A percentile compares a stretch with the other conserved stretches of the same genome.
These are phyloP conservation scores for Latrodectus geometricus DNA, from an alignment of 1,140 invertebrate genomes.

Conservation along the genomic window DNA sequence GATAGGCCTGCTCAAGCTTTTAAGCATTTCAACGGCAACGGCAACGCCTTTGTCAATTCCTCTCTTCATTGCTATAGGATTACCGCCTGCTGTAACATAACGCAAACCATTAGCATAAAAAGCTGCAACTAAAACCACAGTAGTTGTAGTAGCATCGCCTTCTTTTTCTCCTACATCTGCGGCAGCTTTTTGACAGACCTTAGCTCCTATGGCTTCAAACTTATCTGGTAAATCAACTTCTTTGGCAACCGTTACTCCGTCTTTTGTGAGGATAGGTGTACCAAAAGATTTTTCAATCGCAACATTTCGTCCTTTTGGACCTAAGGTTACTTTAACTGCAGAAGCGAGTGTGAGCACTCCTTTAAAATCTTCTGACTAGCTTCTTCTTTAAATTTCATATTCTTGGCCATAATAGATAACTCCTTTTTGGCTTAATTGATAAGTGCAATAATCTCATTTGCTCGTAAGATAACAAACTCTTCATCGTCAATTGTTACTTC, in stretches of 20 bases:
- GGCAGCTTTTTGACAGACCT: conserved; percentile 63
- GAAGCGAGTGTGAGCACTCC: conserved; percentile 59
- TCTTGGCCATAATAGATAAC: neutral
- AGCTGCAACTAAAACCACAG: conserved; percentile 62
- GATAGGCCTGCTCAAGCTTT: conserved; percentile 26
- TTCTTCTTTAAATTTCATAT: conserved; percentile 60
- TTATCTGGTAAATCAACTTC: conserved; percentile 62
- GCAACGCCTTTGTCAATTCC: conserved; percentile 65
- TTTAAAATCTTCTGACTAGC: conserved; percentile 43
- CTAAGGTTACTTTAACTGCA: conserved; percentile 62
- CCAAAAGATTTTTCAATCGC: conserved; percentile 61
- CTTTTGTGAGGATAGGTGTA: conserved; percentile 62
- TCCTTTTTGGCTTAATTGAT: neutral
- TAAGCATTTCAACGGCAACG: conserved; percentile 44
- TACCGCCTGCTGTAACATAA: conserved; percentile 59
- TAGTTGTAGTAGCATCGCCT: conserved; percentile 63
- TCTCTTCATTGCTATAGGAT: conserved; percentile 66
- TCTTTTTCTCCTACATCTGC: conserved; percentile 43
- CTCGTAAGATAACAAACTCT: too few relatives aligned
- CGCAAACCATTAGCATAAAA: conserved; percentile 61
- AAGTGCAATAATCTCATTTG: too few relatives aligned
- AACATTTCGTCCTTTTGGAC: conserved; percentile 63
- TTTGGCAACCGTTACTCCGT: conserved; percentile 49
- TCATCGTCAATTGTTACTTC: too few relatives aligned
- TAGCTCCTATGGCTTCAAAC: conserved; percentile 62